phyloP scores from a whole-genome alignment of 2,888 invertebrate species.

The Drosophila recens region DNA sequence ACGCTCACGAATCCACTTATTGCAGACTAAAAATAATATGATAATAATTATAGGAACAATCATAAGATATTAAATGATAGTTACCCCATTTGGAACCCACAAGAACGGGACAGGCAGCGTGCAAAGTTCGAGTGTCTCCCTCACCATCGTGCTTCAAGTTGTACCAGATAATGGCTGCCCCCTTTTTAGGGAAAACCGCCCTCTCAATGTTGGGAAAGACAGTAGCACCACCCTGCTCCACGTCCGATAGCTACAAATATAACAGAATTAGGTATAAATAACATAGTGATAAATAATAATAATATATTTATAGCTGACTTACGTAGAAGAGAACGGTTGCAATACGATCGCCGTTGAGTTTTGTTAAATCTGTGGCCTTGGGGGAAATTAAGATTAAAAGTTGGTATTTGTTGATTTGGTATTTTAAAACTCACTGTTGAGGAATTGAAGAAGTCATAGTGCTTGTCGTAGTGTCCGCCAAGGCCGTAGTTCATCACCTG shows the following conservation, averaged over 20 bases:
- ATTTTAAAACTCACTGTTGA: slow-evolving; percentile 57
- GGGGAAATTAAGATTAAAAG: neutral
- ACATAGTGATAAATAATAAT: no score
- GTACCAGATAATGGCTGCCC: slow-evolving; percentile 85
- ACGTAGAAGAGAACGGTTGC: slow-evolving; percentile 98
- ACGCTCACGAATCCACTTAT: slow-evolving; percentile 95
- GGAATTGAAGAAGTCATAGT: slow-evolving; percentile 80
- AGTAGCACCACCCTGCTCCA: slow-evolving; percentile 98
- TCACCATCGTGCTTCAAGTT: slow-evolving; percentile 73
- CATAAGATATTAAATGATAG: neutral
- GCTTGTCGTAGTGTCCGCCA: slow-evolving; percentile 82
- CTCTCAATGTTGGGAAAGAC: slow-evolving; percentile 96
- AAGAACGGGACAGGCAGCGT: slow-evolving; percentile 82
- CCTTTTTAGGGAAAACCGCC: slow-evolving; percentile 93
- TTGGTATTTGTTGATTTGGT: neutral
- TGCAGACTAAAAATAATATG: slow-evolving; percentile 87
- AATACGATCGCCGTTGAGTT: slow-evolving; percentile 92
- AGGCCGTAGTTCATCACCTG: slow-evolving; percentile 83
- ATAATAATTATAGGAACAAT: neutral
- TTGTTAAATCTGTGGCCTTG: slow-evolving; percentile 44
- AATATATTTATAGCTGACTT: slow-evolving; percentile 85
- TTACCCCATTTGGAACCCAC: slow-evolving; percentile 84
- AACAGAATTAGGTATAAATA: no score
- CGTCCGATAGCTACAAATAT: slow-evolving; percentile 94
- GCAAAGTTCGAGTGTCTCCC: slow-evolving; percentile 68